Conservation (phyloP, 2,113 vertebrate species). For the Tiliqua scincoides region DNA sequence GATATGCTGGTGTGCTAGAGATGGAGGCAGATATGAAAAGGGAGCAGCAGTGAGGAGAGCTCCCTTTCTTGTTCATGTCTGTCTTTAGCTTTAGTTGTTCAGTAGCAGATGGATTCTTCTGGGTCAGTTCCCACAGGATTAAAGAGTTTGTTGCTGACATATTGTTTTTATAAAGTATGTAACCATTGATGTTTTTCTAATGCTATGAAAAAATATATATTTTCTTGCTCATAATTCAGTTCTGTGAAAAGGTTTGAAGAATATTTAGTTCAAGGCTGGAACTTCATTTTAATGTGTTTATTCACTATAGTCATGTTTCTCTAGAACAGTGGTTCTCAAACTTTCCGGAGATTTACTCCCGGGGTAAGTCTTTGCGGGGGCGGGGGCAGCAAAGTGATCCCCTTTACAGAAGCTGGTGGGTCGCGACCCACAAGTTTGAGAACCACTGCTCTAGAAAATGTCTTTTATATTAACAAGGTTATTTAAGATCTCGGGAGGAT, state of each 20-base stretch:
- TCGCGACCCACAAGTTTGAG: too few species aligned
- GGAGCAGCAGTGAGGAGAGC: too few species aligned
- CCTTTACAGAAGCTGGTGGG: too few species aligned
- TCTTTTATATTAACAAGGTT: fast-evolving
- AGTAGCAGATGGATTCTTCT: fast-evolving
- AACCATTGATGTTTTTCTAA: fast-evolving
- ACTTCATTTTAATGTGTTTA: fast-evolving
- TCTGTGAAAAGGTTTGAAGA: fast-evolving
- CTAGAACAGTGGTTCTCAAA: too few species aligned
- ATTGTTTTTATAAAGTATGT: background rate
- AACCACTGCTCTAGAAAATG: too few species aligned
- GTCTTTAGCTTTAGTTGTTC: background rate
- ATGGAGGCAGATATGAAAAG: background rate
- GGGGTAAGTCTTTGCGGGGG: too few species aligned
- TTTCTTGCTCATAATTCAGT: fast-evolving
- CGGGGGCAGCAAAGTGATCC: too few species aligned
- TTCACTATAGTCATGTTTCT: fast-evolving
- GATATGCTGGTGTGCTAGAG: background rate
- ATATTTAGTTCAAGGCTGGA: fast-evolving
- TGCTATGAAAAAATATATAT: fast-evolving
- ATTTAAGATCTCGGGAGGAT: background rate
- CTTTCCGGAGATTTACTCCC: too few species aligned
- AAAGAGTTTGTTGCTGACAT: background rate
- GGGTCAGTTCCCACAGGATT: constrained; percentile 15
- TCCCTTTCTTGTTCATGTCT: background rate